Evolutionary conservation across 1,140 invertebrate species (phyloP).

Genomic region (Zaprionus ornatus): DNA sequence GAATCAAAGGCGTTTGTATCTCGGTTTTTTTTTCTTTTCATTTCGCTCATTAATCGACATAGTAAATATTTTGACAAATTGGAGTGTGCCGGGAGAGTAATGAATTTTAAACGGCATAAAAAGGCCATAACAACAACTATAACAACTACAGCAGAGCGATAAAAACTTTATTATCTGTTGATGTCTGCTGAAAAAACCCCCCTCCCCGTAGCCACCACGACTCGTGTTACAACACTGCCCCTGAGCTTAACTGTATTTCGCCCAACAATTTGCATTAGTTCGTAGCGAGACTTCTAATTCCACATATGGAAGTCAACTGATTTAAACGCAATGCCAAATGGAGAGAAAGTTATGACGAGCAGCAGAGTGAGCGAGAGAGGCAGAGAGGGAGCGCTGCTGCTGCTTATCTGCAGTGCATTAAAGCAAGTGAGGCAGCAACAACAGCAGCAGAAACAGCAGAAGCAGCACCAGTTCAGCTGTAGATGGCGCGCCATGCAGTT

Average conservation of each 20-base stretch:
- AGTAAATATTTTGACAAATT: slow-evolving; percentile 43
- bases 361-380: neutral
- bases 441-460: slow-evolving; percentile 29
- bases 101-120: slow-evolving; percentile 34
- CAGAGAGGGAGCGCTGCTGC: slow-evolving; percentile 28
- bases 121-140: slow-evolving; percentile 20
- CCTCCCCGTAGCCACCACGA: neutral
- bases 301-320: slow-evolving; percentile 16
- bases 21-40: neutral
- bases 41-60: slow-evolving; percentile 15
- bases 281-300: slow-evolving; percentile 3
- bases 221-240: neutral
- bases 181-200: slow-evolving; percentile 3
- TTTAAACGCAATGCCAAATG: slow-evolving; percentile 48
- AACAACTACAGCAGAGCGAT: slow-evolving; percentile 17
- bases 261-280: slow-evolving; percentile 19
- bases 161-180: slow-evolving; percentile 35
- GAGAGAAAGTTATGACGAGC: slow-evolving; percentile 60
- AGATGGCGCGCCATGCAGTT: slow-evolving; percentile 34
- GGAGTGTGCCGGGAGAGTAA: slow-evolving; percentile 8
- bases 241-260: slow-evolving; percentile 14
- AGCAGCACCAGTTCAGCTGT: slow-evolving; percentile 28
- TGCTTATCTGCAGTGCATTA: slow-evolving; percentile 57
- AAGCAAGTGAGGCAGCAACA: slow-evolving; percentile 63
- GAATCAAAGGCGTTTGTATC: slow-evolving; percentile 14